Percentiles rank a stretch among this genome's conserved stretches.
These are phyloP conservation scores for Hedychridium roseum DNA, from an alignment of 2,888 invertebrate species.

Conservation along the genomic window DNA sequence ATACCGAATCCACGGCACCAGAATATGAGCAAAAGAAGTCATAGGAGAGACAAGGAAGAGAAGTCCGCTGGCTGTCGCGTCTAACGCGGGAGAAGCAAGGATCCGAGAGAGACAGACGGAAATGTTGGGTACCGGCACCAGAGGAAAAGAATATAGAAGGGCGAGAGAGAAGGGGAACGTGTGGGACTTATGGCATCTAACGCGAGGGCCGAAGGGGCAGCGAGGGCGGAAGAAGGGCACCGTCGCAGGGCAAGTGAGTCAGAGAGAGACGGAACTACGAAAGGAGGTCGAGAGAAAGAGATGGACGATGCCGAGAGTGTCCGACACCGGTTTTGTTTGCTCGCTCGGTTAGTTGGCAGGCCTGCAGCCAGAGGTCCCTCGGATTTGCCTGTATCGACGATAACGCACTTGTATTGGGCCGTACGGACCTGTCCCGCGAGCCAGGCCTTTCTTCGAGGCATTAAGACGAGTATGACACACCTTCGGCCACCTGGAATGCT, in stretches of 20 bases:
- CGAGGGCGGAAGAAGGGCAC: background rate
- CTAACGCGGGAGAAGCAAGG: too few species aligned
- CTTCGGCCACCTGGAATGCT: conserved; percentile 1
- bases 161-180: too few species aligned
- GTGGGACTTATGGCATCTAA: too few species aligned
- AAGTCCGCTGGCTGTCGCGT: too few species aligned
- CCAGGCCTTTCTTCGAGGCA: conserved; percentile 8
- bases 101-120: too few species aligned
- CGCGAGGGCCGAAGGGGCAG: background rate
- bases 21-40: background rate
- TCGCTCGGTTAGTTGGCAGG: conserved; percentile 45
- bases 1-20: background rate
- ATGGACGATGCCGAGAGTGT: conserved; percentile 18
- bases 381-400: conserved; percentile 33
- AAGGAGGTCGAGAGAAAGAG: conserved; percentile 20
- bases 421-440: background rate
- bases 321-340: conserved; percentile 39
- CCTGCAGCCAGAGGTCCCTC: conserved; percentile 52
- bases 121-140: too few species aligned
- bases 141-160: too few species aligned
- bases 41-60: too few species aligned
- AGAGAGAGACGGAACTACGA: background rate
- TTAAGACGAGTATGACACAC: conserved; percentile 8
- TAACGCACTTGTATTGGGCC: background rate
- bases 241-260: background rate